Evolutionary conservation across 2,888 invertebrate species (phyloP).

Genomic region (Slavum lentiscoides): DNA sequence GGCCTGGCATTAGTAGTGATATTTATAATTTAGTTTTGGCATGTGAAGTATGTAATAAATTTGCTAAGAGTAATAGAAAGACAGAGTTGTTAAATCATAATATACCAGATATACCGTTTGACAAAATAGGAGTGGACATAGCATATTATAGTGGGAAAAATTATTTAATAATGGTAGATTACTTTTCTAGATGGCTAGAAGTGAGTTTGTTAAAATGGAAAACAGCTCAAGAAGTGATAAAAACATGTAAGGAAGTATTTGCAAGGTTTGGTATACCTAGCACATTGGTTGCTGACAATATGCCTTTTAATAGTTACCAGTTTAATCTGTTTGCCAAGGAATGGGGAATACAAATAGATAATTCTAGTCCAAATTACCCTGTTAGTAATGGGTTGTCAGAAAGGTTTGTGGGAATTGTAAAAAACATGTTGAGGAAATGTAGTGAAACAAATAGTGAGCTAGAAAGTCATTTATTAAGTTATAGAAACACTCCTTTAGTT

Average conservation of each 20-base stretch:
- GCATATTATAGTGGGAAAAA: constrained; percentile 20
- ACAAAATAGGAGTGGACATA: constrained; percentile 43
- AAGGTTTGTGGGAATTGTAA: constrained; percentile 33
- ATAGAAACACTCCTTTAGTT: no score
- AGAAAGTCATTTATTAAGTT: no score
- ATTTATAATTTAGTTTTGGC: no score
- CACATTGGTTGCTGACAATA: constrained; percentile 30
- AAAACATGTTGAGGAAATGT: no score
- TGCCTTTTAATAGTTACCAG: constrained; percentile 44
- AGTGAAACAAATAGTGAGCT: no score
- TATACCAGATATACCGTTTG: constrained; percentile 47
- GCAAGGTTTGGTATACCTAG: neutral
- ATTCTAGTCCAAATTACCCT: constrained; percentile 49
- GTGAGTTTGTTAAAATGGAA: no score
- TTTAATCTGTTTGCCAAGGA: constrained; percentile 47
- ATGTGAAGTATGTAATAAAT: constrained; percentile 13
- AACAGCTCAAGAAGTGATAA: no score
- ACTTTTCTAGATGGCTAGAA: neutral
- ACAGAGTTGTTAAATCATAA: constrained; percentile 34
- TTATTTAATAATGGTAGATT: neutral
- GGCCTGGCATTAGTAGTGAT: no score
- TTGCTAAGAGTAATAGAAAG: neutral
- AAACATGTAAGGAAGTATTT: neutral
- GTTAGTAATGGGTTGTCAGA: constrained; percentile 54
- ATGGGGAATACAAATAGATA: constrained; percentile 36